Base-by-base conservation (phyloP, 1,140 invertebrate genomes). In the Lutraria rhynchaena region DNA sequence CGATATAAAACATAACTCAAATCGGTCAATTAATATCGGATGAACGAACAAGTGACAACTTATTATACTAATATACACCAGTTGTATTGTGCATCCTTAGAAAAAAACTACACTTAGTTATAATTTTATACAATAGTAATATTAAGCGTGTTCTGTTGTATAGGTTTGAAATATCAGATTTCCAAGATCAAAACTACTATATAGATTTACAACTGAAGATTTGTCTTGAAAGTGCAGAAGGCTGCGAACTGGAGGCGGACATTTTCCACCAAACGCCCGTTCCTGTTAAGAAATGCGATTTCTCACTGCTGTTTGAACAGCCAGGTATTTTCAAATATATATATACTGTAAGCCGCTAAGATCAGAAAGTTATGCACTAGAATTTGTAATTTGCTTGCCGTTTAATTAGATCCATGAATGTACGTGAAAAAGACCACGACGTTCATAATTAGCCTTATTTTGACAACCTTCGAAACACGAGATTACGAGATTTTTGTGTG, bases 171-270 rank as follows among this genome's bases (percentile, higher is more conserved):
- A 22, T 65, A 11, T 35, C 41, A 17, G 61, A 65, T 33, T 19
- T 22, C 35, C 27, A 7, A 11, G 27, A 65, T 44, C 41, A 41
- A 3, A 41, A 65, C 2, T 65, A 65, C 17, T 22, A 19, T 7
- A 44, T 65, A 41, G 46, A 65, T 22, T 24, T 65, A 13, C 61
- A 41, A 44, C 22, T 65, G 3, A 65, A 65, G 27, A 22, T 65
- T 2, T 65, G 61, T 46, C 5, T 65, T 19, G 61, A 65, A 15
- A 65, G 61, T 65, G 37, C 61, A 37, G 41, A 24, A 24, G 61
- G 46, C 4, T 65, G 61, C 37, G 46, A 46, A 11, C 61, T 35
- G n/a, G 61, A 65, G 9, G 46, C 46, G 2, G 61, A 65, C n/a
- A 65, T 65, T 7, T 33, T 65, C 22, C 15, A 24, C 41, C 22